A percentile compares a stretch with the other conserved stretches of the same genome.
phyloP scores from a whole-genome alignment of 2,797 vertebrate species.

The Sebastes wilsoni region DNA sequence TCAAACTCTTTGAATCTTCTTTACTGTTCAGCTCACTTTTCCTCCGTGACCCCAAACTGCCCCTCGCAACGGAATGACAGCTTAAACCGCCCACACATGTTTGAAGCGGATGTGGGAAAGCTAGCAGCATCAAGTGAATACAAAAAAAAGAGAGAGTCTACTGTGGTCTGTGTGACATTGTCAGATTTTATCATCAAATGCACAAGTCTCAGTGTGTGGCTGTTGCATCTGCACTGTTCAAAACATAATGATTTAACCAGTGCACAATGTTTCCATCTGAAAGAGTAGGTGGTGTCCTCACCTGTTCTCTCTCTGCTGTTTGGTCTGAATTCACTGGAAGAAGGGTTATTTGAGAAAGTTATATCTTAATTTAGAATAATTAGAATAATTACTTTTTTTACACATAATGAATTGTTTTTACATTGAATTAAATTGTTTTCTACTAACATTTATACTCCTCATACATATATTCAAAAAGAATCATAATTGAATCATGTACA shows the following conservation, averaged over 20 bases:
- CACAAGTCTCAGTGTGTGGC: conserved; percentile 14
- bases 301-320: neutral
- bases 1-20: conserved; percentile 30
- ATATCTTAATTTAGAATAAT: neutral
- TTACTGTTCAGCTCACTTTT: conserved; percentile 38
- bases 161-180: conserved; percentile 46
- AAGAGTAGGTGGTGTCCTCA: conserved; percentile 7
- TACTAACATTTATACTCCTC: neutral
- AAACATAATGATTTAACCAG: conserved; percentile 19
- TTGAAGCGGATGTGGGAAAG: conserved; percentile 48
- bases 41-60: conserved; percentile 47
- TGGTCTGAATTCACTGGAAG: neutral
- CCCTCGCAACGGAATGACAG: conserved; percentile 47
- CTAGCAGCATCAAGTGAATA: conserved; percentile 28
- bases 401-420: neutral
- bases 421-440: neutral
- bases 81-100: conserved; percentile 49
- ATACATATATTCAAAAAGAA: neutral
- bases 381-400: neutral
- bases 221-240: conserved; percentile 20
- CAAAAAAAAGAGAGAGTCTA: conserved; percentile 27
- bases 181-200: conserved; percentile 46
- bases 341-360: neutral
- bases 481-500: neutral
- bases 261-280: conserved; percentile 11